phyloP scores from a whole-genome alignment of 2,113 vertebrate species.

The Circaetus gallicus region DNA sequence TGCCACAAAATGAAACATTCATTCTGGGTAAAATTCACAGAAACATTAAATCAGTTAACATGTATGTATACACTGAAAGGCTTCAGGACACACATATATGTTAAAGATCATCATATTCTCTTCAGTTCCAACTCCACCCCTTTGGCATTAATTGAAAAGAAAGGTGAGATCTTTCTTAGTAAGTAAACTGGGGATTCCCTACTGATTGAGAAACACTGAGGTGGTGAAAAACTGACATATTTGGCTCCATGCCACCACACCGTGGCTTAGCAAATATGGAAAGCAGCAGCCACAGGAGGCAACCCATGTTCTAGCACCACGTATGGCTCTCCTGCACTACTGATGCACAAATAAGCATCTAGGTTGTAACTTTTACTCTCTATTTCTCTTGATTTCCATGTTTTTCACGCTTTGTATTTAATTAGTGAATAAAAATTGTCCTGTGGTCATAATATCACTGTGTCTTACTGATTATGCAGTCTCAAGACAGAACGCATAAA shows the following conservation, averaged over 20 bases:
- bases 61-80: not conserved
- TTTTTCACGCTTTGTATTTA: not conserved
- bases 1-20: not conserved
- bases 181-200: constrained; percentile 3
- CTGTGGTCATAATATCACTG: not conserved
- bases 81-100: not conserved
- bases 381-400: not conserved
- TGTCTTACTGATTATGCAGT: not conserved
- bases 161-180: not conserved
- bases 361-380: not conserved
- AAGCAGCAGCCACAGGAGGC: not conserved
- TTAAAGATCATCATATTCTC: not conserved
- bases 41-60: not conserved
- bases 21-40: not conserved
- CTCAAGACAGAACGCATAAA: not conserved
- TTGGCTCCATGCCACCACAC: not conserved
- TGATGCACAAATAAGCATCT: not conserved
- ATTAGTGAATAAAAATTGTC: not conserved
- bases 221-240: not conserved
- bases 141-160: not conserved
- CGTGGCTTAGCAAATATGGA: accelerated
- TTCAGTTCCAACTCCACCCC: not conserved
- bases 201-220: not conserved
- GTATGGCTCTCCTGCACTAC: not conserved
- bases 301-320: not conserved